Percentiles rank a stretch among this genome's conserved stretches.
These are phyloP conservation scores for Sebastes matsubarae DNA, from an alignment of 2,797 vertebrate species.

Conservation along the genomic window DNA sequence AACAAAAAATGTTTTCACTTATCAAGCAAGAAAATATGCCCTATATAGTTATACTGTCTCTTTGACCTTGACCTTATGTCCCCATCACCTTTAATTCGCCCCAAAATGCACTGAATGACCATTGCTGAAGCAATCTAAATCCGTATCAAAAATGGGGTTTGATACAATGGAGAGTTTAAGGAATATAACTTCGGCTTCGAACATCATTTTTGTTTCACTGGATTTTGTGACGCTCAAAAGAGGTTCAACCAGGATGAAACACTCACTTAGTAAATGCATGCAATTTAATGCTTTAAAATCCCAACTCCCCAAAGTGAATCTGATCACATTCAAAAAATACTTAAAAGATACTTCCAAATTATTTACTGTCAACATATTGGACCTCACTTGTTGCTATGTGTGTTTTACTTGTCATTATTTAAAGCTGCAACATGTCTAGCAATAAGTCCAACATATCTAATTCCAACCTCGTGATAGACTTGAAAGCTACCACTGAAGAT, in stretches of 20 bases:
- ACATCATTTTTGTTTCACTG: background rate
- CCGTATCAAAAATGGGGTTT: background rate
- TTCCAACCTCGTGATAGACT: background rate
- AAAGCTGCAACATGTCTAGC: background rate
- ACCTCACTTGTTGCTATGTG: background rate
- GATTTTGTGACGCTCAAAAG: background rate
- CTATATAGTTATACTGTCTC: too few species aligned
- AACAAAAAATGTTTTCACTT: too few species aligned
- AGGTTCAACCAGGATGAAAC: background rate
- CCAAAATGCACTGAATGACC: background rate
- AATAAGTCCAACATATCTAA: background rate
- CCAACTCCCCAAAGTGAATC: background rate
- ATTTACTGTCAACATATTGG: background rate
- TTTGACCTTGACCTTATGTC: too few species aligned
- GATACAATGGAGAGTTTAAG: background rate
- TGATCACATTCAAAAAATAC: background rate
- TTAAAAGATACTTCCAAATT: background rate
- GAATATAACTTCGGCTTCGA: background rate
- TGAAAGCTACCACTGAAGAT: background rate
- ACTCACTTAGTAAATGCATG: background rate
- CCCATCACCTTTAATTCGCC: too few species aligned
- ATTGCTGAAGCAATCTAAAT: background rate
- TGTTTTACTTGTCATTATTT: background rate
- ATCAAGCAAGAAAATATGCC: too few species aligned
- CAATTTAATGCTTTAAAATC: background rate